These are phyloP conservation scores for Ophion ellenae DNA, from an alignment of 2,888 invertebrate species.

Conservation along the genomic window DNA sequence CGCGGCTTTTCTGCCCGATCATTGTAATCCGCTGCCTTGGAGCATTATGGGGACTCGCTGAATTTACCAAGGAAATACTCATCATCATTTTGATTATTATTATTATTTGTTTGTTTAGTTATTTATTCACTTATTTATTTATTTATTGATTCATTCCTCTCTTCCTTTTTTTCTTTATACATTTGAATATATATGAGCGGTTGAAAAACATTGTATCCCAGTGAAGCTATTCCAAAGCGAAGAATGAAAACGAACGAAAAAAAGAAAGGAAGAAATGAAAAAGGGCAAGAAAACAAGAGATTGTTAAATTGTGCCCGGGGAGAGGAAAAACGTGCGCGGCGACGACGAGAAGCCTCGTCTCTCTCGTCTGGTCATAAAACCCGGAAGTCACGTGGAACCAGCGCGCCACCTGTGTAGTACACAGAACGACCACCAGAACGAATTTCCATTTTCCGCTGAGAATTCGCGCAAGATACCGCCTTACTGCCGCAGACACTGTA, in stretches of 20 bases:
- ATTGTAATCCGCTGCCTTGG: slow-evolving; percentile 56
- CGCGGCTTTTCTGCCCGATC: slow-evolving; percentile 65
- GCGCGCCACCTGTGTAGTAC: slow-evolving; percentile 38
- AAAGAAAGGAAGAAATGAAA: neutral
- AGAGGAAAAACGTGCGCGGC: too few species aligned
- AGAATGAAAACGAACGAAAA: neutral
- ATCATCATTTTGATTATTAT: neutral
- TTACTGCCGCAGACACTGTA: neutral
- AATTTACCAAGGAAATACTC: neutral
- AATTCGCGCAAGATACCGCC: slow-evolving; percentile 20
- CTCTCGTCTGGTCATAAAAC: too few species aligned
- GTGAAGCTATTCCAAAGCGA: slow-evolving; percentile 1
- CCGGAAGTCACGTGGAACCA: slow-evolving; percentile 36
- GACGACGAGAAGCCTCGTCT: too few species aligned
- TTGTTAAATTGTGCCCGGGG: too few species aligned
- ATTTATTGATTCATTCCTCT: too few species aligned
- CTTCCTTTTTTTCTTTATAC: too few species aligned
- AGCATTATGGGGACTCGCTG: neutral
- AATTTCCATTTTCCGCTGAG: slow-evolving; percentile 57
- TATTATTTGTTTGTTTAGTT: too few species aligned
- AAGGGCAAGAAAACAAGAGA: neutral
- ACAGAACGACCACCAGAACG: slow-evolving; percentile 52
- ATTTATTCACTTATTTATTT: too few species aligned
- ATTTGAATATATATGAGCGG: too few species aligned
- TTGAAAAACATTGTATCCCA: too few species aligned